Evolutionary conservation across 2,113 vertebrate species (phyloP).

Genomic region (Mus pahari): DNA sequence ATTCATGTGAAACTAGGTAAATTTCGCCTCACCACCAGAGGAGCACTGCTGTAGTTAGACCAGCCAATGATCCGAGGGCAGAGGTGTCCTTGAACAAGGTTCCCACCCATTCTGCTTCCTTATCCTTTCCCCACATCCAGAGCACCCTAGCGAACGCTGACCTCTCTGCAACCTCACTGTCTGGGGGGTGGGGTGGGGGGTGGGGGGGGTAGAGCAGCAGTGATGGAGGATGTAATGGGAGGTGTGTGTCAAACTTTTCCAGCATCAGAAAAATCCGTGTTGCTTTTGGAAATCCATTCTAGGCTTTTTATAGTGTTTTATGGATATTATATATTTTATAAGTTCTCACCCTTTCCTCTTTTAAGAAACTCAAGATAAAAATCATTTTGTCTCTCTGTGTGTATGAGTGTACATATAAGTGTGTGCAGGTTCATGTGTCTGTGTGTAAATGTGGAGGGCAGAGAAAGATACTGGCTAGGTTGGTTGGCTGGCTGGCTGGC

Average conservation of each 20-base stretch:
- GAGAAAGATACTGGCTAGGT: background rate
- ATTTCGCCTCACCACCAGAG: background rate
- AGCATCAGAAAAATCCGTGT: background rate
- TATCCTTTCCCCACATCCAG: background rate
- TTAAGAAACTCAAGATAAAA: constrained; percentile 42
- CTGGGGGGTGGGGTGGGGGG: no score
- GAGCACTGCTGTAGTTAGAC: background rate
- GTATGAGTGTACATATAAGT: background rate
- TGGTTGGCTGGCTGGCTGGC: no score
- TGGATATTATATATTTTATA: background rate
- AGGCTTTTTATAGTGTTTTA: constrained; percentile 16
- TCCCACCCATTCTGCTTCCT: background rate
- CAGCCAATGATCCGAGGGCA: background rate
- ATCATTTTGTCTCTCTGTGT: background rate
- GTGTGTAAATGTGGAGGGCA: background rate
- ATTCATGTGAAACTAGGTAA: background rate
- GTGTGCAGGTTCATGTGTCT: background rate
- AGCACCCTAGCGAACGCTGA: background rate
- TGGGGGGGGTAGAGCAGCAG: no score
- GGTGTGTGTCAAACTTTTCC: background rate
- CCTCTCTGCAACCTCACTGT: background rate
- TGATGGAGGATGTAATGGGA: background rate
- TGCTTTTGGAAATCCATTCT: background rate
- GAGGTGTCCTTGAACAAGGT: background rate
- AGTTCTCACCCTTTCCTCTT: constrained; percentile 9